Base-by-base conservation (phyloP, 2,113 vertebrate species). In the Sinocyclocheilus maitianheensis region DNA sequence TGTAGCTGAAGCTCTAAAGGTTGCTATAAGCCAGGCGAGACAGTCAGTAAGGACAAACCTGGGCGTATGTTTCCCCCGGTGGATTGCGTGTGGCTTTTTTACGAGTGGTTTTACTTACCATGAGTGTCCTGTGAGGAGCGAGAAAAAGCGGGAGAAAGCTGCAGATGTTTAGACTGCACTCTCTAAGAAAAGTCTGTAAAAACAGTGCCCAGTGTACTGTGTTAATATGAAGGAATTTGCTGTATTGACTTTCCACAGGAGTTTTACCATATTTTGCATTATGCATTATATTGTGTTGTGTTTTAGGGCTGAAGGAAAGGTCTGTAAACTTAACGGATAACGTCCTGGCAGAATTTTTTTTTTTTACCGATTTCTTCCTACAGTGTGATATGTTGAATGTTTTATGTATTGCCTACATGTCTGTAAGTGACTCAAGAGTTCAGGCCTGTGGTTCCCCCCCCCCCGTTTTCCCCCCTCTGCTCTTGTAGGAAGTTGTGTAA, bases 21-120 rank as follows among this genome's bases (percentile, higher is more conserved):
- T 65, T 81, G 78, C 67, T 67, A 76, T 78, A 75, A 84, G 69
- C 43, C 69, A 84, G 69, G 7, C 48, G 5, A 84, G 83, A 75
- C 69, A 76, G 83, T 84, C 83, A 58, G 63, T 78, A 78, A 85
- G 75, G 84, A 78, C 84, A 69, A 37, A 85, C 84, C 75, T 67
- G 46, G 58, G 62, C 30, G 63, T 85, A 63, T 65, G 79, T 81
- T 65, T 81, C 14, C 60, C 60, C 43, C 0, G 14, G 60, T 67
- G 62, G n/a, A 30, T 65, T 76, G 43, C 18, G 60, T 10, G 22
- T 16, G 40, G 76, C 6, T n/a, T 79, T 79, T 79, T 79, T n/a
- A 14, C 9, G 4, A 80, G 13, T 62, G n/a, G 37, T 48, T 65
- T 65, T 81, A 65, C 40, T 80, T 43, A 48, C 22, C 58, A 11